A percentile compares a stretch with the other conserved stretches of the same genome.
phyloP scores from a whole-genome alignment of 2,888 invertebrate genomes.

The Smittia aterrima region DNA sequence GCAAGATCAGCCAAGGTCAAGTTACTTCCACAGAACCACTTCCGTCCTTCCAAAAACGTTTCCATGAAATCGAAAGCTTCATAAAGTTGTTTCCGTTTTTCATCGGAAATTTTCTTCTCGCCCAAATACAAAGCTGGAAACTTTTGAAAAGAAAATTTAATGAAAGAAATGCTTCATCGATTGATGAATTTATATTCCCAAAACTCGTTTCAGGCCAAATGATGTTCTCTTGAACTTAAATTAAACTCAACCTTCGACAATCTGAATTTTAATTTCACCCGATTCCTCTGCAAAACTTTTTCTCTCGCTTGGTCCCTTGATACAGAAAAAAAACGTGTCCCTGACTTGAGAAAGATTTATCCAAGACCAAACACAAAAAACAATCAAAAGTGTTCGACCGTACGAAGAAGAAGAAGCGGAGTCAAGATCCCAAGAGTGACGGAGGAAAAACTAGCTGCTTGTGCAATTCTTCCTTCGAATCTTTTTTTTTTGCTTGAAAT shows the following conservation, averaged over 20 bases:
- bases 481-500: too few species aligned
- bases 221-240: too few species aligned
- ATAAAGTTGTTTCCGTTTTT: slow-evolving; percentile 58
- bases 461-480: neutral
- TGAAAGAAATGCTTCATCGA: slow-evolving; percentile 5
- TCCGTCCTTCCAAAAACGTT: slow-evolving; percentile 48
- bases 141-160: slow-evolving; percentile 51
- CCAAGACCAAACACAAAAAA: neutral
- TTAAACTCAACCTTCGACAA: too few species aligned
- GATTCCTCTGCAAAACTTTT: too few species aligned
- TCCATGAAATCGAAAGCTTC: slow-evolving; percentile 56
- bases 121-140: slow-evolving; percentile 62
- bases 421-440: neutral
- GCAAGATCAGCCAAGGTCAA: slow-evolving; percentile 54
- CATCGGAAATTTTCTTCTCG: slow-evolving; percentile 58
- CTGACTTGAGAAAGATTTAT: neutral
- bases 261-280: too few species aligned
- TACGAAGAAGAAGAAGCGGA: neutral
- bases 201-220: too few species aligned
- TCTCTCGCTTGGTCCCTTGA: too few species aligned
- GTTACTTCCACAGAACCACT: slow-evolving; percentile 53
- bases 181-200: too few species aligned
- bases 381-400: neutral
- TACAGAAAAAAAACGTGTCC: too few species aligned
- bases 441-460: neutral